Evolutionary conservation across 1,140 invertebrate genomes (phyloP), one percentile per base, ranked within the genome.

Genomic region (Drosophila saltans): DNA sequence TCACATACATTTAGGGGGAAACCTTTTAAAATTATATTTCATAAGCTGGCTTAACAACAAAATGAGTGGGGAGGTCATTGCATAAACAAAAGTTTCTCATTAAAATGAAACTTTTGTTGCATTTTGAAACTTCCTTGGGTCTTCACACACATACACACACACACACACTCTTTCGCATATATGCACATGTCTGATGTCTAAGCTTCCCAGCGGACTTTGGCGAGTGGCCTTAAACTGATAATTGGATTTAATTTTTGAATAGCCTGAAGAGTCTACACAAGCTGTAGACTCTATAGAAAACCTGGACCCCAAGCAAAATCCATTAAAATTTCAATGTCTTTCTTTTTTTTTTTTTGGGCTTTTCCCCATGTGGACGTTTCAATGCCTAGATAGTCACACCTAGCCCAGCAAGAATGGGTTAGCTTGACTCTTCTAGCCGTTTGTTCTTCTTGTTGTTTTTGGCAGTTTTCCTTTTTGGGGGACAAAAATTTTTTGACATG

Each of bases 201-300:
- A 66, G 62, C 61, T 30, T 41, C 76, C 73, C 75, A 71, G 55
- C 63, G 72, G 59, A 67, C 67, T 52, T 75, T 59, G 16, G 65
- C 78, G 85, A 88, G 78, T 88, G 84, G 81, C 78, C 78, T 89
- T 89, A 81, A 84, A 89, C 84, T 90, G 84, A 89, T 89, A 89
- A 89, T 89, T 89, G 85, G 84, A 89, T 89, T 89, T 90, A 89
- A 89, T 89, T 89, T 89, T 89, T 89, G 84, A 89, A 80, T 78
- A 89, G 78, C 62, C 73, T 40, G 52, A 56, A 52, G 56, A 66
- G 16, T 39, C 11, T 28, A 60, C 33, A 59, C 30, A 33, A n/a
- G 57, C 33, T 24, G 10, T 9, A 60, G 58, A 60, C 16, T 33
- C 36, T 39, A 66, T 39, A 41, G 33, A 62, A 16, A 66, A 63